These are phyloP conservation scores for Phoenicopterus ruber DNA, from an alignment of 2,113 vertebrate species.

Conservation along the genomic window DNA sequence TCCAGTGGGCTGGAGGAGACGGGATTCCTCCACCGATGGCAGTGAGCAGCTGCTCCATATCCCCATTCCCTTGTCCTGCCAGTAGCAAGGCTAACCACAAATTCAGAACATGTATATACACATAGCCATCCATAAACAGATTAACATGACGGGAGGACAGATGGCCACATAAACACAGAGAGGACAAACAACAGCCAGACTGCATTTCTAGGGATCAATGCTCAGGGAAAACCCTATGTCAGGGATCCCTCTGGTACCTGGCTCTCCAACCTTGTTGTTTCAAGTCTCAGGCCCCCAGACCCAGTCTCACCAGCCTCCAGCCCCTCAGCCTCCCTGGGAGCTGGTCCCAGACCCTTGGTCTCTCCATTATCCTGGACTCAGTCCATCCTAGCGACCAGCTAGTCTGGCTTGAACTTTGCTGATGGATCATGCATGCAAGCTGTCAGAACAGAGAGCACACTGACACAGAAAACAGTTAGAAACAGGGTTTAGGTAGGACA, in stretches of 20 bases:
- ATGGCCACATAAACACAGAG: background rate
- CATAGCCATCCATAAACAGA: background rate
- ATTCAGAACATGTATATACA: background rate
- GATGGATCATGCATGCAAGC: background rate
- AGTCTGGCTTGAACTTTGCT: background rate
- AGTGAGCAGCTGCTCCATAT: background rate
- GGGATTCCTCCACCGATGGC: background rate
- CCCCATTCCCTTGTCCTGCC: background rate
- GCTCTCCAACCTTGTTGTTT: background rate
- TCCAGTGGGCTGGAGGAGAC: background rate
- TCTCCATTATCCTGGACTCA: background rate
- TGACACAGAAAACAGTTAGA: background rate
- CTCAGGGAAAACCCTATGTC: background rate
- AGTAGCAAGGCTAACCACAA: background rate
- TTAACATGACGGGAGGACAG: background rate
- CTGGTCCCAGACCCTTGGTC: background rate
- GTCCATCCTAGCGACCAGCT: background rate
- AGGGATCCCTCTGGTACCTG: background rate
- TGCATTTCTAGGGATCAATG: background rate
- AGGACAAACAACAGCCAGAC: background rate
- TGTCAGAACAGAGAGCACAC: background rate
- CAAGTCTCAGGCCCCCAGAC: background rate
- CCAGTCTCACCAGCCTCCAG: background rate
- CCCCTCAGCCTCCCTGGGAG: background rate
- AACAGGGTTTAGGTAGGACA: background rate